Conservation (phyloP, 2,797 vertebrate genomes). For the Sebastes melanostomus region DNA sequence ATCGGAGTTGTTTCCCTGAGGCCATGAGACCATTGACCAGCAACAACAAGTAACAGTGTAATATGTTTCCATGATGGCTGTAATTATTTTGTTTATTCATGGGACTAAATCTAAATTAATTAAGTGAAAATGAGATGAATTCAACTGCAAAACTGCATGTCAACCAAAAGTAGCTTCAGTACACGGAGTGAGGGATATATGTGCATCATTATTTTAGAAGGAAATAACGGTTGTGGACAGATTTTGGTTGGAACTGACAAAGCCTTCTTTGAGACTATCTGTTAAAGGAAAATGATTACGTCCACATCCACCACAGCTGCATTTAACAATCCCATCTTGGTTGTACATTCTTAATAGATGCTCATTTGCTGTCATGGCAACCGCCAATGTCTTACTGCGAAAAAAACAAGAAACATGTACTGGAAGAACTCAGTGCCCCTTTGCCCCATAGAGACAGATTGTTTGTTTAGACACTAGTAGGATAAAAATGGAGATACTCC, state of each 20-base stretch:
- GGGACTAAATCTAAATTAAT: background rate
- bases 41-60: background rate
- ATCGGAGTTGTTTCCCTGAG: conserved; percentile 23
- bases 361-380: conserved; percentile 36
- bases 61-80: background rate
- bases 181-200: background rate
- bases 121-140: background rate
- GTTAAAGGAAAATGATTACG: background rate
- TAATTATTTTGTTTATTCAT: background rate
- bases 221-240: background rate
- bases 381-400: background rate
- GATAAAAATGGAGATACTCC: background rate
- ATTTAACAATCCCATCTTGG: background rate
- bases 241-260: background rate
- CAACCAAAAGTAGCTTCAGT: background rate
- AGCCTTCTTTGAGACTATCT: background rate
- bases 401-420: background rate
- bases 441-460: background rate
- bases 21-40: conserved; percentile 3
- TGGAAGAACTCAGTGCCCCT: background rate
- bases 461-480: background rate
- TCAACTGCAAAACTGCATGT: background rate
- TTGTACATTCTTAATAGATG: conserved; percentile 23
- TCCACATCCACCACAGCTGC: background rate
- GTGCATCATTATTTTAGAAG: background rate